These are phyloP conservation scores for Cataglyphis cursor DNA, from an alignment of 2,888 invertebrate species.

Conservation along the genomic window DNA sequence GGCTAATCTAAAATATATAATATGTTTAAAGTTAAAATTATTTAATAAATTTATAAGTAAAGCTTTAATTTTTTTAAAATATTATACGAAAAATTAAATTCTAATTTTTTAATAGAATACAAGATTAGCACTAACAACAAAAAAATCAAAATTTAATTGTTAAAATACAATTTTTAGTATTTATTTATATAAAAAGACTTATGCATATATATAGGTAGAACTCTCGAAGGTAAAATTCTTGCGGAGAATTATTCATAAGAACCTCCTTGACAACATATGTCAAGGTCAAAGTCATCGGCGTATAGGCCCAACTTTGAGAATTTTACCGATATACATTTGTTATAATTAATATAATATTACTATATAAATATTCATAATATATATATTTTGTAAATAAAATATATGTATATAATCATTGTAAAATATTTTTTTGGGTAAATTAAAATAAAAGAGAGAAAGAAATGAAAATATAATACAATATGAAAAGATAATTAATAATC, in stretches of 20 bases:
- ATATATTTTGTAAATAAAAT: not conserved
- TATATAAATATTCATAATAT: not conserved
- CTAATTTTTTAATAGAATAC: not conserved
- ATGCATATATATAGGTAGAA: too few relatives aligned
- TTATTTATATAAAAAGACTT: slow-evolving; percentile 4
- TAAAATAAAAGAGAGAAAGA: not conserved
- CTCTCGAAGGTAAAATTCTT: too few relatives aligned
- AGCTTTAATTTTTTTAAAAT: not conserved
- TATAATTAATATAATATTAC: not conserved
- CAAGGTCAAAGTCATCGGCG: too few relatives aligned
- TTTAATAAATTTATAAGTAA: not conserved
- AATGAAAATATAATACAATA: not conserved
- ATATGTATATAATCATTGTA: not conserved
- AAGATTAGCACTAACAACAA: not conserved
- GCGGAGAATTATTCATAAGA: too few relatives aligned
- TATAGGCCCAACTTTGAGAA: too few relatives aligned
- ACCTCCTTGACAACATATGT: too few relatives aligned
- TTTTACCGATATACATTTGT: too few relatives aligned
- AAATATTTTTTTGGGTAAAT: not conserved
- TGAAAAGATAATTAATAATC: slow-evolving; percentile 30
- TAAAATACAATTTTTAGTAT: not conserved
- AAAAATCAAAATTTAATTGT: not conserved
- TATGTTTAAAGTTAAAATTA: not conserved
- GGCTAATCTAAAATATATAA: not conserved
- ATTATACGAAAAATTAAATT: not conserved